Evolutionary conservation across 2,888 invertebrate genomes (phyloP), one percentile per base, ranked within the genome.

Genomic region (Ormyrus rosae): DNA sequence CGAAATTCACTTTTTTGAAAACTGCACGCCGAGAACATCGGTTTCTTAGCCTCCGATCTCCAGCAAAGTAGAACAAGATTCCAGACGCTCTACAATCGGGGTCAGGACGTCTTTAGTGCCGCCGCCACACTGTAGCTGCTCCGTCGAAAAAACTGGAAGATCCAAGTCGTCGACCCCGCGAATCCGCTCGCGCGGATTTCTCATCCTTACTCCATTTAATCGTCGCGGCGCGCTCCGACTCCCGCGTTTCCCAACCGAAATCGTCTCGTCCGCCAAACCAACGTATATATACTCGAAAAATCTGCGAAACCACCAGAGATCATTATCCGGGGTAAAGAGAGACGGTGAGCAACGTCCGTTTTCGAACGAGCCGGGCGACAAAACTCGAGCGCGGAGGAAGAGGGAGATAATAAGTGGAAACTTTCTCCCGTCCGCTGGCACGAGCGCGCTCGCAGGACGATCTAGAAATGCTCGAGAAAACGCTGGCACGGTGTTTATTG

Each of bases 151-250:
- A n/a, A 10, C 58, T 72, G 7, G 61, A 19, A 51, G 45, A 58
- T 51, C 10, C 76, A 64, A 71, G 70, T 78, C 70, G 60, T 64
- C 77, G 70, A 78, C 64, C 64, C 64, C 70, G 46, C 56, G 56
- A 71, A 78, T 78, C 56, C 56, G 51, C 50, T 10, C 67, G 34
- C 70, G 60, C 48, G 8, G 48, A 61, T 69, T 76, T 60, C 76
- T 74, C 67, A 58, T 64, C 51, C 6, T 6, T 63, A 11, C 11
- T 50, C 7, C 50, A 19, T 58, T 58, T 9, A n/a, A 13, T 46
- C 68, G 19, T 7, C 46, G n/a, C 51, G 6, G 8, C 7, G 9
- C 53, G 67, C 34, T 19, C 34, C 34, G 34, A 7, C 9, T 19
- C 9, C 34, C 51, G 53, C 9, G 0, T 8, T 8, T 68, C 8